A percentile compares a stretch with the other conserved stretches of the same genome.
Conservation (phyloP, 1,140 invertebrate genomes). For the Pectinophora gossypiella region DNA sequence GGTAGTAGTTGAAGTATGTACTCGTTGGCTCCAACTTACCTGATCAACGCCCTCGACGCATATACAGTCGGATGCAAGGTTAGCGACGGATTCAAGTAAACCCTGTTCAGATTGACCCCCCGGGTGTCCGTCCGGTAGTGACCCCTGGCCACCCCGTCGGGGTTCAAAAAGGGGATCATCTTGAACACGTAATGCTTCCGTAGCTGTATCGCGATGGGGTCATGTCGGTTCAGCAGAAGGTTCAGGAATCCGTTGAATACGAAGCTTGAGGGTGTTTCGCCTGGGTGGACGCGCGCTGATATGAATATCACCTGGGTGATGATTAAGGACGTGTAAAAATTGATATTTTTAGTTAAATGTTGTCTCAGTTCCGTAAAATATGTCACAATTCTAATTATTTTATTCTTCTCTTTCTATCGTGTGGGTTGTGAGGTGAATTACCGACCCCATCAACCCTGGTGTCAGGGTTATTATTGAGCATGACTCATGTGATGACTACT, state of each 20-base stretch:
- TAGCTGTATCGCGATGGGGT: conserved; percentile 83
- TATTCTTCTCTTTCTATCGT: no score
- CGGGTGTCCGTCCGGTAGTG: conserved; percentile 93
- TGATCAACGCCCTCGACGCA: conserved; percentile 59
- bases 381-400: no score
- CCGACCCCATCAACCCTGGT: no score
- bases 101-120: conserved; percentile 86
- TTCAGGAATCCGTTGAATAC: conserved; percentile 95
- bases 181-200: conserved; percentile 92
- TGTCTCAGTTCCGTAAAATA: no score
- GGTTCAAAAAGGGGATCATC: conserved; percentile 94
- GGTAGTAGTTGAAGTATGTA: no score
- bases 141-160: conserved; percentile 92
- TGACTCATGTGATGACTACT: no score
- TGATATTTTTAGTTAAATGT: no score
- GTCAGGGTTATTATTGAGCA: no score
- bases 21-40: no score
- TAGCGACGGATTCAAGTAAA: conserved; percentile 61
- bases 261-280: conserved; percentile 95
- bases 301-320: conserved; percentile 85
- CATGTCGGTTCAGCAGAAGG: conserved; percentile 83
- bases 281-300: conserved; percentile 93
- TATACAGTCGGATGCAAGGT: conserved; percentile 55
- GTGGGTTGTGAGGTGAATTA: no score
- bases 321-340: not conserved